Conservation (phyloP, 2,888 invertebrate genomes). For the Mythimna lalbum region DNA sequence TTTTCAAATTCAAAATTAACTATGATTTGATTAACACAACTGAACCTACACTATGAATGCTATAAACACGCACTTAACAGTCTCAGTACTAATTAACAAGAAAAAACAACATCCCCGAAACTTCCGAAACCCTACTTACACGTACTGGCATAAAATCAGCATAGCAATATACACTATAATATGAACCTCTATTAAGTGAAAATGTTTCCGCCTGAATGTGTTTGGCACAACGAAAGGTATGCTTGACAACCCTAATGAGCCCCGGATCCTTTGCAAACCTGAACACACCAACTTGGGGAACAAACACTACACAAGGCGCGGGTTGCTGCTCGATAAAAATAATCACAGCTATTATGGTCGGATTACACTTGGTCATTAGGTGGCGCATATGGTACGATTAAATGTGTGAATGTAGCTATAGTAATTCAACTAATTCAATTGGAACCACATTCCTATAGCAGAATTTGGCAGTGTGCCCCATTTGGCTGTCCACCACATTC, state of each 20-base stretch:
- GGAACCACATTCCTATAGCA: slow-evolving; percentile 53
- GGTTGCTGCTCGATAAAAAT: slow-evolving; percentile 59
- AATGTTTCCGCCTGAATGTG: slow-evolving; percentile 55
- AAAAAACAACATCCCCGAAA: slow-evolving; percentile 12
- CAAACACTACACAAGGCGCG: slow-evolving; percentile 49
- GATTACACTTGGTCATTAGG: slow-evolving; percentile 51
- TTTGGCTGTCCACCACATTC: slow-evolving; percentile 56
- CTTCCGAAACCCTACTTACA: slow-evolving; percentile 3
- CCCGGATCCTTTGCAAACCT: slow-evolving; percentile 52
- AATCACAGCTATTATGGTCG: slow-evolving; percentile 50
- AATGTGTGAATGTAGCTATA: slow-evolving; percentile 46
- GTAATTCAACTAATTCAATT: slow-evolving; percentile 60
- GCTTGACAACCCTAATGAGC: slow-evolving; percentile 61
- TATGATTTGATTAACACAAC: not conserved
- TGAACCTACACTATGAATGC: not conserved
- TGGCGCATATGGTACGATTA: slow-evolving; percentile 34
- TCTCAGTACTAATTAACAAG: slow-evolving; percentile 14
- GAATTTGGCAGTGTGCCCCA: slow-evolving; percentile 63
- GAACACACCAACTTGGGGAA: slow-evolving; percentile 44
- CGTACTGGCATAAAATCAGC: slow-evolving; percentile 47
- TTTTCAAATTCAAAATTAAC: slow-evolving; percentile 1
- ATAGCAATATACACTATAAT: slow-evolving; percentile 45
- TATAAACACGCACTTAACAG: not conserved
- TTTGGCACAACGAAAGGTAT: slow-evolving; percentile 63
- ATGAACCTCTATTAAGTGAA: slow-evolving; percentile 55